Evolutionary conservation across 2,888 invertebrate species (phyloP), one percentile per base, ranked within the genome.

Genomic region (Conistra vaccinii): DNA sequence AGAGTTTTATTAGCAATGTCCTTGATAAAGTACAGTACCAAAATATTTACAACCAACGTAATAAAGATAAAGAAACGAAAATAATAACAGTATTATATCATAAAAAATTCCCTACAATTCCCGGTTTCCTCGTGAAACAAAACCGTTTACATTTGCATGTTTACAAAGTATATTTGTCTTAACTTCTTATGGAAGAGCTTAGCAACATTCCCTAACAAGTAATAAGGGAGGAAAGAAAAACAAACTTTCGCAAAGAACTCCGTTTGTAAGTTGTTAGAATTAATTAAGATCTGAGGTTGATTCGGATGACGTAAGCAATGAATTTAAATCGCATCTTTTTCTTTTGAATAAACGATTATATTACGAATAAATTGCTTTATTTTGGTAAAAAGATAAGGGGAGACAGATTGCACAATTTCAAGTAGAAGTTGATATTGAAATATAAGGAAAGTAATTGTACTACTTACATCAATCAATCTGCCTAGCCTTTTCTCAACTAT

Each of bases 271-370:
- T 86, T 72, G 69, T 73, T 74, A 58, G 68, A 85, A 83, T 79
- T 85, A 84, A 84, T 84, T 79, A 77, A 70, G 73, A 69, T 65
- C 73, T 78, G 73, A 32, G 39, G 62, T 69, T 68, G 73, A 73
- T 65, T 63, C 73, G 75, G 65, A 73, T 69, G 70, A 73, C 73
- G 83, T 71, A 57, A 69, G 80, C 76, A 70, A 75, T 83, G 68
- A 76, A 76, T 48, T 81, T 69, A 35, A 72, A 79, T 71, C 53
- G 63, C 10, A 67, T 75, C 61, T 69, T 71, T 26, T 7, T 57
- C 65, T 48, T 70, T 57, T 69, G 65, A 60, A 71, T 83, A 82
- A 81, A 39, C 17, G 57, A 9, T 69, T 69, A 29, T 45, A 42
- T 35, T 51, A 51, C 6, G 17, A 23, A 65, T 20, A 23, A 17